Evolutionary conservation across 2,888 invertebrate species (phyloP).

Genomic region (Tenthredo amoena): DNA sequence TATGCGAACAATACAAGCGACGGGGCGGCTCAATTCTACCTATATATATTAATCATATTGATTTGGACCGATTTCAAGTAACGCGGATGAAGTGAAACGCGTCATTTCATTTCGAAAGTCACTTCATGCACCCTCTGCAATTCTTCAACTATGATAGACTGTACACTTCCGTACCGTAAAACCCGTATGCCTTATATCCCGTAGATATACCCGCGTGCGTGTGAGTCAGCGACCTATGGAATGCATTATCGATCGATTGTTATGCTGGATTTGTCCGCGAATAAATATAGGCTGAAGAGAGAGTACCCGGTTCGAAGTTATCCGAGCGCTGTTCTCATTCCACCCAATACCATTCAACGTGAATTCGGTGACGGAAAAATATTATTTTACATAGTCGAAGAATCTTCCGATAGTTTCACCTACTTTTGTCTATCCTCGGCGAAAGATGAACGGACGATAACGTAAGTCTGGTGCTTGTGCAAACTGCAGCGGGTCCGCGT

Average conservation of each 20-base stretch:
- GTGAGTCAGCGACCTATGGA: slow-evolving; percentile 5
- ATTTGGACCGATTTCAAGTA: not conserved
- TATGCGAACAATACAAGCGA: not conserved
- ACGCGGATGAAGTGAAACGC: not conserved
- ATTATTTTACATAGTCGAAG: no score
- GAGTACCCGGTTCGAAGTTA: not conserved
- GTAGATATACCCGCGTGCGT: not conserved
- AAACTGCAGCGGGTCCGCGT: not conserved
- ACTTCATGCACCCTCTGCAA: slow-evolving; percentile 5
- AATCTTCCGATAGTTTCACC: no score
- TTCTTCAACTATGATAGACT: not conserved
- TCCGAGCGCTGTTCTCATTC: no score
- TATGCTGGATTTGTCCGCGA: not conserved
- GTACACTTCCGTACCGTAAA: not conserved
- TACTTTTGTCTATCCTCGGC: no score
- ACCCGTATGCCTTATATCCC: slow-evolving; percentile 15
- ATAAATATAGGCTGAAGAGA: not conserved
- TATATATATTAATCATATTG: not conserved
- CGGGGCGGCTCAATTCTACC: not conserved
- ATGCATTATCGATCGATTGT: not conserved
- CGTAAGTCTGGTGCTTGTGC: not conserved
- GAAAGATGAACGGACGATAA: not conserved
- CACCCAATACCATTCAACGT: no score
- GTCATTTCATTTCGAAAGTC: slow-evolving; percentile 19
- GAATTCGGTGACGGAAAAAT: no score